Evolutionary conservation across 1,140 invertebrate genomes (phyloP).

Genomic region (Meloidogyne exigua): DNA sequence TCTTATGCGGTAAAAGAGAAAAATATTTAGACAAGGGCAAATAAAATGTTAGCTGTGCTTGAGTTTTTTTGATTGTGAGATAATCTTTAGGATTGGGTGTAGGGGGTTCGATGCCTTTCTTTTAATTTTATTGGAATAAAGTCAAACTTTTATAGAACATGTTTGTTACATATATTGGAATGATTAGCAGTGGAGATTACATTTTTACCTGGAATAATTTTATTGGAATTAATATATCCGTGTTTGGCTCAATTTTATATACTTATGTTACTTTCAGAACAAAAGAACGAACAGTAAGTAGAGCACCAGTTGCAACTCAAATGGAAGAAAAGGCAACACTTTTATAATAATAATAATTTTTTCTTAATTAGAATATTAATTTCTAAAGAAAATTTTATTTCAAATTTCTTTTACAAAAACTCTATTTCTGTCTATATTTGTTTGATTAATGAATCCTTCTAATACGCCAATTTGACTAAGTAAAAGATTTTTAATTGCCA

Average conservation of each 20-base stretch:
- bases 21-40: too few species aligned
- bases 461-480: slow-evolving; percentile 20
- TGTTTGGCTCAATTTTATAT: slow-evolving; percentile 60
- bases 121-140: too few species aligned
- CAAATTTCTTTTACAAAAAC: slow-evolving; percentile 5
- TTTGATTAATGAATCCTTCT: slow-evolving; percentile 21
- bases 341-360: not conserved
- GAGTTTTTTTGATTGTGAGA: too few species aligned
- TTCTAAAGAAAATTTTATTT: too few species aligned
- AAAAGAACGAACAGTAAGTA: slow-evolving; percentile 27
- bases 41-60: too few species aligned
- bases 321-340: not conserved
- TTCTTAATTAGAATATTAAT: too few species aligned
- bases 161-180: slow-evolving; percentile 73
- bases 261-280: slow-evolving; percentile 63
- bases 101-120: too few species aligned
- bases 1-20: too few species aligned
- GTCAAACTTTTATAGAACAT: slow-evolving; percentile 72
- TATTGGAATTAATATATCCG: slow-evolving; percentile 80
- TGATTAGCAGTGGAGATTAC: slow-evolving; percentile 96
- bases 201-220: slow-evolving; percentile 89
- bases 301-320: not conserved
- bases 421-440: slow-evolving; percentile 18
- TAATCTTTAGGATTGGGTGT: too few species aligned
- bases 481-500: slow-evolving; percentile 10